Evolutionary conservation across 2,113 vertebrate species (phyloP).

Genomic region (western clawed frog (Xenopus tropicalis)): DNA sequence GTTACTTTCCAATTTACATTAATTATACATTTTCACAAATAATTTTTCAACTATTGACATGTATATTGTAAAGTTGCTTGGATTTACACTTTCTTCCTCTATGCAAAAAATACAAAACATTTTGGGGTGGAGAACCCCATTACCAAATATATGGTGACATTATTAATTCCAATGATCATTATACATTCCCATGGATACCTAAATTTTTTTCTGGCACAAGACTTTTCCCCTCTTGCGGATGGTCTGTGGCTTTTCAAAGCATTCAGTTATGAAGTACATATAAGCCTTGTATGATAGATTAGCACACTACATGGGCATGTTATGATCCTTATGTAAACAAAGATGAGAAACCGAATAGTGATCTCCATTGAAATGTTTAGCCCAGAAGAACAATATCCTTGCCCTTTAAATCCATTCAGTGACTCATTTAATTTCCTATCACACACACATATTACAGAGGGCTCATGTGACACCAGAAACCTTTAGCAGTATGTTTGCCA

Average conservation of each 20-base stretch:
- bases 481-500: not conserved
- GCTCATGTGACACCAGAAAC: not conserved
- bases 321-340: not conserved
- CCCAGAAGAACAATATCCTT: not conserved
- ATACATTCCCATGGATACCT: no score
- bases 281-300: conserved; percentile 25
- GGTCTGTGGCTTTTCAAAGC: not conserved
- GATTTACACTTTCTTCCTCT: no score
- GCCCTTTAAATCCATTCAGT: conserved; percentile 23
- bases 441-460: conserved; percentile 11
- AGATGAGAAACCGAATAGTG: not conserved
- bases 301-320: conserved; percentile 38
- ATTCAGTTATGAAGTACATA: conserved; percentile 44
- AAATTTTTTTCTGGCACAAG: no score
- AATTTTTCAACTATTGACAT: no score
- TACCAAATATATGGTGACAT: no score
- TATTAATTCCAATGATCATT: no score
- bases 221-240: no score
- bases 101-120: no score
- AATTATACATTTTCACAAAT: no score
- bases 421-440: conserved; percentile 41
- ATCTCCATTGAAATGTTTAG: conserved; percentile 22
- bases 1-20: no score
- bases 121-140: no score
- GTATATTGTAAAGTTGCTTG: no score